phyloP scores from a whole-genome alignment of 1,140 invertebrate genomes.

The Aphis craccivora region DNA sequence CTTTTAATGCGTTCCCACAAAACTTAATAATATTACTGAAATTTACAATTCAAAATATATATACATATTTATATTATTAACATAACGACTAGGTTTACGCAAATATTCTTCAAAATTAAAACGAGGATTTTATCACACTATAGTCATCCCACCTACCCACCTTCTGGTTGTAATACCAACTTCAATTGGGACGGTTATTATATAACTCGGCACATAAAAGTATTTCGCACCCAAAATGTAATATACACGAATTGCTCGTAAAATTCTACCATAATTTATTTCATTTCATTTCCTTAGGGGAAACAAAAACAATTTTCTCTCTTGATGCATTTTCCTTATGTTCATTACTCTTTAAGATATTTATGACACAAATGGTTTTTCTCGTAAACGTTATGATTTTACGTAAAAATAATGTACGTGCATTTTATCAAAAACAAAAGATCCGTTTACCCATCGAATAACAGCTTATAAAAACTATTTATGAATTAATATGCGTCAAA shows the following conservation, averaged over 20 bases:
- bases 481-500: background rate
- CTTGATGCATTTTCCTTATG: background rate
- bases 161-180: slow-evolving; percentile 27
- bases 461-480: background rate
- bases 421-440: background rate
- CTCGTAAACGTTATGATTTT: slow-evolving; percentile 14
- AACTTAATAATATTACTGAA: background rate
- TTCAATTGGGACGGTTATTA: slow-evolving; percentile 30
- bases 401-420: background rate
- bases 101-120: slow-evolving; percentile 10
- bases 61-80: background rate
- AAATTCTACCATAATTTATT: slow-evolving; percentile 31
- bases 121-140: slow-evolving; percentile 15
- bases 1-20: background rate
- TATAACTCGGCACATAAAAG: slow-evolving; percentile 41
- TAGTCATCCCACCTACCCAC: background rate
- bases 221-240: slow-evolving; percentile 48
- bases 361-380: slow-evolving; percentile 23
- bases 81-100: background rate
- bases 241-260: slow-evolving; percentile 37
- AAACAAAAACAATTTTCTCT: slow-evolving; percentile 27
- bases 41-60: background rate
- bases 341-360: slow-evolving; percentile 21
- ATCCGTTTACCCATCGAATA: background rate
- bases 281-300: slow-evolving; percentile 32